These are phyloP conservation scores for Mus musculus DNA, from an alignment of 2,113 vertebrate genomes.

Conservation along the genomic window DNA sequence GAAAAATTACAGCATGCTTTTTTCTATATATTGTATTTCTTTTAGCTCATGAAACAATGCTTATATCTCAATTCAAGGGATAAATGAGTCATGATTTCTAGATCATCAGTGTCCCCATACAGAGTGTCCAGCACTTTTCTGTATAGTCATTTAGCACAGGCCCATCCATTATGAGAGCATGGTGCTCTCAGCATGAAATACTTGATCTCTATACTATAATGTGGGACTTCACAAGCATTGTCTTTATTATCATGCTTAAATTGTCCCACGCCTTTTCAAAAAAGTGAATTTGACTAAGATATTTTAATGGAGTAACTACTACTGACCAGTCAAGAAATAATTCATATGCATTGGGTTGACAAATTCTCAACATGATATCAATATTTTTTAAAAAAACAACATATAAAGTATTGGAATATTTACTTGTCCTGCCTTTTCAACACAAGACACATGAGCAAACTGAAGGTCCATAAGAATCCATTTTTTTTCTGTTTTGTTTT, in stretches of 20 bases:
- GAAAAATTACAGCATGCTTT: background rate
- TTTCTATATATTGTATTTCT: background rate
- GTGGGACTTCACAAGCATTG: background rate
- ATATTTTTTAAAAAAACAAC: background rate
- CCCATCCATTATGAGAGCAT: background rate
- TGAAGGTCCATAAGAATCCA: background rate
- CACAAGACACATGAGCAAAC: background rate
- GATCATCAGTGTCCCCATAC: background rate
- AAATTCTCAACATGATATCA: background rate
- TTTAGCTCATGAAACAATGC: background rate
- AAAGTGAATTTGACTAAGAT: background rate
- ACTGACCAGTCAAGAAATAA: background rate
- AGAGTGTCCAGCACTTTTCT: constrained; percentile 11
- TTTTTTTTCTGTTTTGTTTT: background rate
- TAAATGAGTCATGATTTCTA: background rate
- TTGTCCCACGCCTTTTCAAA: constrained; percentile 40
- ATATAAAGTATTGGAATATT: background rate
- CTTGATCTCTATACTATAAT: background rate
- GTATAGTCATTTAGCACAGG: background rate
- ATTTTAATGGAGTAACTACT: background rate
- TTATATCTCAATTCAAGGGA: background rate
- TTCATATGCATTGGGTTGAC: background rate
- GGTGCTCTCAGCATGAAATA: background rate
- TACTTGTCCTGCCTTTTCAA: background rate
- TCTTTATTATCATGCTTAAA: background rate